Evolutionary conservation across 2,797 vertebrate species (phyloP), one percentile per base, ranked within the genome.

Genomic region (Perodicticus potto): DNA sequence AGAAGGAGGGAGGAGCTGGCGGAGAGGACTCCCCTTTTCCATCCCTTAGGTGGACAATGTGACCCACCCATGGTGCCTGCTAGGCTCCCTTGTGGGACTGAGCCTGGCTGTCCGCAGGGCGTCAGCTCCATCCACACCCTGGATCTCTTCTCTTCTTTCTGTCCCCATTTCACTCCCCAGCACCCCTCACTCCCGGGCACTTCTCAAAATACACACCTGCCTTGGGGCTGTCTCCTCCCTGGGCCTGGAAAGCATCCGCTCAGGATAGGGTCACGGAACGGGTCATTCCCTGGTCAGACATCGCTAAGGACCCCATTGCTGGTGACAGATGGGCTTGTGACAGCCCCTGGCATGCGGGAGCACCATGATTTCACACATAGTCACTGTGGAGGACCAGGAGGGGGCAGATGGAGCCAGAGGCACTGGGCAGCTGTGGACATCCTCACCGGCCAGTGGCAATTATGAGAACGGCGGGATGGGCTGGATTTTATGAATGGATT

Each of bases 81-180:
- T 0, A 0, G 1, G 65, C 4, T n/a, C 32, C 32, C 37, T 14
- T 0, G 1, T 1, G 40, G 92, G 13, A 2, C 27, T 0, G 5
- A 25, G 25, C 13, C 23, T 0, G 0, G n/a, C 2, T 1, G 23
- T 27, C 43, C 74, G 5, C 5, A 3, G 81, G 81, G 81, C 0
- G 34, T 27, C 45, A 43, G 14, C 23, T 55, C 82, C 49, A 4
- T 0, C 16, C 40, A 6, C 0, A 0, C 20, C 13, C 5, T 8
- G n/a, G 16, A 1, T 29, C 19, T 13, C 4, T 1, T 34, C 49
- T 22, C 23, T 1, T 22, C 29, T 1, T 2, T 23, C 22, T 25
- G 59, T 74, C 57, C 49, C 37, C 37, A 0, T 32, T 27, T 57
- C 19, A 13, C 10, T 29, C n/a, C 57, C 43, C 22, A 3, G 45